These are phyloP conservation scores for Caenorhabditis doughertyi DNA, from an alignment of 2,888 invertebrate genomes.

Conservation along the genomic window DNA sequence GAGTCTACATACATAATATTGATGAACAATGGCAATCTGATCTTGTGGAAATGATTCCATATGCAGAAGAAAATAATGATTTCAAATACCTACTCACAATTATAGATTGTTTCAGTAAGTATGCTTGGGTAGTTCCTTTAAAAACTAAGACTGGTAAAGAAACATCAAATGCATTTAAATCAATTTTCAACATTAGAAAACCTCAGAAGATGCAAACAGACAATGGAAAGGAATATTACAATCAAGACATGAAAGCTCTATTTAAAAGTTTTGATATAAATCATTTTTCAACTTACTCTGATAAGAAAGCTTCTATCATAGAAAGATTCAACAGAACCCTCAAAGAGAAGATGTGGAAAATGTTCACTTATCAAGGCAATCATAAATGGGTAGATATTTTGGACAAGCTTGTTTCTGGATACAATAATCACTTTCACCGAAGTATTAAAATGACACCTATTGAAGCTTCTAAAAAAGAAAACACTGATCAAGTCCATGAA, in stretches of 20 bases:
- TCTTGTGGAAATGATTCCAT: conserved; percentile 72
- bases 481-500: conserved; percentile 32
- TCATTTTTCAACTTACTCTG: conserved; percentile 47
- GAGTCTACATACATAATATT: conserved; percentile 63
- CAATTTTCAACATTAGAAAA: conserved; percentile 67
- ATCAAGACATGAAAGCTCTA: conserved; percentile 57
- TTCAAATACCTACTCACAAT: conserved; percentile 64
- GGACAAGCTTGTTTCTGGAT: too few relatives aligned
- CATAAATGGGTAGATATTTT: too few relatives aligned
- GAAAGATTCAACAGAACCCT: conserved; percentile 71
- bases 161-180: conserved; percentile 69
- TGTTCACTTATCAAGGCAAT: too few relatives aligned
- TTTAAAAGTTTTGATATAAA: conserved; percentile 66
- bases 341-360: too few relatives aligned
- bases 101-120: conserved; percentile 71
- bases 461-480: conserved; percentile 57
- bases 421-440: too few relatives aligned
- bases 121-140: conserved; percentile 67
- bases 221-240: conserved; percentile 69
- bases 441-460: conserved; percentile 48
- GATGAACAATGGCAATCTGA: conserved; percentile 75
- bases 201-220: conserved; percentile 70
- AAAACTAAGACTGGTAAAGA: conserved; percentile 72
- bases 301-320: conserved; percentile 68
- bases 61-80: conserved; percentile 68